Evolutionary conservation across 2,113 vertebrate genomes (phyloP).

Genomic region (Brachyistius frenatus): DNA sequence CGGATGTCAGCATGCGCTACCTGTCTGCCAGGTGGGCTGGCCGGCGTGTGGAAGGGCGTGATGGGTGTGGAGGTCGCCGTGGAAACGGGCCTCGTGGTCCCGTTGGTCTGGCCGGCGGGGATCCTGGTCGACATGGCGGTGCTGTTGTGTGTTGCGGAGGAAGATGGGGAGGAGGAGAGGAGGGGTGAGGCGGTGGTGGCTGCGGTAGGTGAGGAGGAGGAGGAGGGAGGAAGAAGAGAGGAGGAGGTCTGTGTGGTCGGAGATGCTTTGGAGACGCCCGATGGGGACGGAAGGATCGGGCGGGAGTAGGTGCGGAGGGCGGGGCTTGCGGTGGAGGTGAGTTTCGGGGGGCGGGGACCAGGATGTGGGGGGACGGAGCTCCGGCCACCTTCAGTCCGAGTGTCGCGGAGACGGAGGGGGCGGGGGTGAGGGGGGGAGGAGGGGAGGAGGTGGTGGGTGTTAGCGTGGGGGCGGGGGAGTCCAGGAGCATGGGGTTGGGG

Average conservation of each 20-base stretch:
- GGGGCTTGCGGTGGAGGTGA: conserved; percentile 59
- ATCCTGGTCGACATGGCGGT: conserved; percentile 38
- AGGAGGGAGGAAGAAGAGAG: neutral
- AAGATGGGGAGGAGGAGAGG: conserved; percentile 37
- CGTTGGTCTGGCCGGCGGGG: conserved; percentile 77
- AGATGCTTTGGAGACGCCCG: conserved; percentile 40
- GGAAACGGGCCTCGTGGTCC: conserved; percentile 60
- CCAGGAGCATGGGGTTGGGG: conserved; percentile 76
- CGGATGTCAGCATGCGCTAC: conserved; percentile 43
- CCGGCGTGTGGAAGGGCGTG: conserved; percentile 85
- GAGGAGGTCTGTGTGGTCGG: conserved; percentile 7
- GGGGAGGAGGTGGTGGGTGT: conserved; percentile 72
- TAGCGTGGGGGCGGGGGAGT: conserved; percentile 43
- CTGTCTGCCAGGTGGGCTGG: conserved; percentile 82
- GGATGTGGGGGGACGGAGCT: conserved; percentile 56
- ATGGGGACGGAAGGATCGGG: conserved; percentile 61
- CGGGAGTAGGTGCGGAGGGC: conserved; percentile 73
- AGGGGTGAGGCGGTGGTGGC: conserved; percentile 7
- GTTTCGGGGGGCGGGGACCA: conserved; percentile 68
- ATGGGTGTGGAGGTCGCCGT: conserved; percentile 74
- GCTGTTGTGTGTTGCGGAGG: conserved; percentile 46
- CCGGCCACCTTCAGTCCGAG: conserved; percentile 47
- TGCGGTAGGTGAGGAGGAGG: conserved; percentile 12
- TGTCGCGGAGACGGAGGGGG: conserved; percentile 52
- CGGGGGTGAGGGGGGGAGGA: conserved; percentile 76